Evolutionary conservation across 2,797 vertebrate genomes (phyloP), one percentile per base, ranked within the genome.

Genomic region (Gallinago nigripennis): DNA sequence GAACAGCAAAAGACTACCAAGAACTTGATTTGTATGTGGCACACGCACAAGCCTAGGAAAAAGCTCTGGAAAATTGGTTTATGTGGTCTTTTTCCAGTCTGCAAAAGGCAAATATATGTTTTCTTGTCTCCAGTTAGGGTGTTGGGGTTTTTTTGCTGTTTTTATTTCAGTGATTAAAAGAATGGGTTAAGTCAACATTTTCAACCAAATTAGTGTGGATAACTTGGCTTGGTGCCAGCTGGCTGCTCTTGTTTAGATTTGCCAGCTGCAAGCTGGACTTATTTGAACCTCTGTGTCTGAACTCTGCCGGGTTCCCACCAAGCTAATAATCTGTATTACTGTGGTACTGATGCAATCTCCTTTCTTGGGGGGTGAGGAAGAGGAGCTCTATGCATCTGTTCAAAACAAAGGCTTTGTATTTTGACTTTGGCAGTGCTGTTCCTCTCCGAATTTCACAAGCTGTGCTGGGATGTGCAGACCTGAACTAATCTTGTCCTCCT

Each of bases 261-360:
- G 89, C 96, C 95, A 94, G 92, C 95, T 94, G 94, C 89, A 95
- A 88, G 66, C 92, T 68, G 82, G 89, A 65, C 91, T 89, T 31
- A 54, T 39, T 81, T 91, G 91, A 91, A 85, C 84, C 79, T 72
- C 39, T 16, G 41, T 18, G 60, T 35, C 35, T 81, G 94, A 95
- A 76, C 91, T 60, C 84, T 65, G 75, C 24, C 54, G 61, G 63
- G 66, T 91, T 82, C 87, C 79, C 70, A 63, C 82, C 76, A 87
- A 86, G 92, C 79, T 66, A 91, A 88, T 63, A 90, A 91, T 90
- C 85, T 80, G 39, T 51, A 27, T 63, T 61, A 25, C 71, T 60
- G 66, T 3, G 9, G 45, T 39, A 58, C 41, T 41, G 39, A 78
- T 68, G 89, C 79, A 79, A 57, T 57, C 68, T 15, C 30, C 8